phyloP scores from a whole-genome alignment of 2,797 vertebrate genomes.

The Hapalemur alaotrensis region DNA sequence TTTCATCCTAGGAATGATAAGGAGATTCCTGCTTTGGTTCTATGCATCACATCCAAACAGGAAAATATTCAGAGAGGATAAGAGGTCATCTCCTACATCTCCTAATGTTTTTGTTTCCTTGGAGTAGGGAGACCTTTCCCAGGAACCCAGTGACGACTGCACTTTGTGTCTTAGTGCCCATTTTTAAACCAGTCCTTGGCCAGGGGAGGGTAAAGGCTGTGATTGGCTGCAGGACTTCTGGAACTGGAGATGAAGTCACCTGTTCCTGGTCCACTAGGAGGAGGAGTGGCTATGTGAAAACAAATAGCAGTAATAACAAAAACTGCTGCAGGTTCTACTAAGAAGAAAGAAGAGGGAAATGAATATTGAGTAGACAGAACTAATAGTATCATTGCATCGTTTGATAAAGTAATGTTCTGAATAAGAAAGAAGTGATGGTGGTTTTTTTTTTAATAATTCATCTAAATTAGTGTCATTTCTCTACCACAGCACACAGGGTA shows the following conservation, averaged over 20 bases:
- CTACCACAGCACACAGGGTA: not conserved
- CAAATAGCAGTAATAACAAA: not conserved
- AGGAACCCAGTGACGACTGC: not conserved
- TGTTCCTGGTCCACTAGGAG: not conserved
- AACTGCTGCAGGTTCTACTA: not conserved
- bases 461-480: not conserved
- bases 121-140: not conserved
- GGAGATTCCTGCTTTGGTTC: not conserved
- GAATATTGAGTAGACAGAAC: not conserved
- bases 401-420: not conserved
- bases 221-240: not conserved
- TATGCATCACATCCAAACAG: not conserved
- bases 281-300: not conserved
- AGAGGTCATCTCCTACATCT: not conserved
- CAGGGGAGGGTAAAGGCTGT: not conserved
- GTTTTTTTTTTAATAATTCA: not conserved
- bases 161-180: not conserved
- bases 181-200: not conserved
- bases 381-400: not conserved
- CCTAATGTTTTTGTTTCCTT: not conserved
- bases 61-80: not conserved
- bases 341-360: not conserved
- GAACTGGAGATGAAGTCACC: not conserved
- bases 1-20: not conserved
- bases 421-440: not conserved